Evolutionary conservation across 92 coral and sea anemone species (phyloP), one percentile per base, ranked within the genome.

Genomic region (Desmophyllum pertusum): DNA sequence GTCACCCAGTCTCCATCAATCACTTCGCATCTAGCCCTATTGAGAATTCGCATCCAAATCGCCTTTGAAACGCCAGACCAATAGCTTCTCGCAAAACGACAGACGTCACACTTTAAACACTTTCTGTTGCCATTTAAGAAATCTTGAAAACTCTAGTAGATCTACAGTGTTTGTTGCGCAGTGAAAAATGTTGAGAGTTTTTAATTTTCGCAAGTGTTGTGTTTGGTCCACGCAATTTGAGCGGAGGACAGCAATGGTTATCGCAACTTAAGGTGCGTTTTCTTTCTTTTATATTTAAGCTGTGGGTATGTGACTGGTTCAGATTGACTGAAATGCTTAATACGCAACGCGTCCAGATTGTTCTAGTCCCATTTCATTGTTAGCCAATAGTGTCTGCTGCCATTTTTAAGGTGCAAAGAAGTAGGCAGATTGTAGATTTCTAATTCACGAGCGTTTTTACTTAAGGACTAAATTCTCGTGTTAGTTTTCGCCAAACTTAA

Each of bases 81-180:
- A 78, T 78, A 8, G 42, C 10, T 43, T 78, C 36, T 50, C 76
- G 2, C 36, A 23, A 17, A 36, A n/a, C 13, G 2, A 15, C 2
- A 38, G n/a, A 68, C 82, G 82, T 78, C 82, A 78, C 4, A 17
- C 17, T 80, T 79, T 43, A 64, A 80, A 35, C 5, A 23, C 0
- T 1, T 48, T 5, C 9, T 23, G 65, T 19, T 52, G 21, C 42
- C 46, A 43, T 35, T 45, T 43, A 42, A 79, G n/a, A 23, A 19
- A 8, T 63, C 27, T 5, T 40, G 31, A 78, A 57, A 78, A 0
- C 2, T 40, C 19, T 21, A 19, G 25, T 25, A 4, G 10, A 14
- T 2, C n/a, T 23, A 77, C 51, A 10, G 7, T n/a, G 63, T 68
- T 51, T 37, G 37, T 36, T 68, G 77, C 68, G 77, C 66, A 80